Evolutionary conservation across 2,888 invertebrate genomes (phyloP).

Genomic region (Mythimna loreyi): DNA sequence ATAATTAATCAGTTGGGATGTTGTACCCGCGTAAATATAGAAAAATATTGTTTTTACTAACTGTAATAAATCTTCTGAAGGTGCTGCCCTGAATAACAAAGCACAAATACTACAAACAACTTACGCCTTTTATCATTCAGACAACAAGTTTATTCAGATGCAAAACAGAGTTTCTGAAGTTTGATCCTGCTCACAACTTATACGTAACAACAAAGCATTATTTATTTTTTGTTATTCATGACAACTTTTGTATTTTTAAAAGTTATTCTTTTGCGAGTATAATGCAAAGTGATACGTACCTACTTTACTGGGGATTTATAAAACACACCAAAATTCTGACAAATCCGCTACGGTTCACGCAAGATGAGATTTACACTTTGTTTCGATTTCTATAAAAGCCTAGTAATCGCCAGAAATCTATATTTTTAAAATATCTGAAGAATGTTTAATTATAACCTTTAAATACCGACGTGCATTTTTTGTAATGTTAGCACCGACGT

Average conservation of each 20-base stretch:
- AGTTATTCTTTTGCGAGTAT: slow-evolving; percentile 28
- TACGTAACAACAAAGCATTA: slow-evolving; percentile 23
- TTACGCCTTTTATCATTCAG: slow-evolving; percentile 25
- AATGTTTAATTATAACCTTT: no score
- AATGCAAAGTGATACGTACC: background rate
- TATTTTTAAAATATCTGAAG: no score
- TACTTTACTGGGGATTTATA: background rate
- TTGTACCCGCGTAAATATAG: slow-evolving; percentile 26
- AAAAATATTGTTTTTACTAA: slow-evolving; percentile 28
- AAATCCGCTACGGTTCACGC: no score
- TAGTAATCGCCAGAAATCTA: no score
- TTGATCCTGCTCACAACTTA: slow-evolving; percentile 38
- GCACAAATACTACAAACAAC: slow-evolving; percentile 41
- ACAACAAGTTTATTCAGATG: slow-evolving; percentile 50
- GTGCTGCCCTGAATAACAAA: slow-evolving; percentile 46
- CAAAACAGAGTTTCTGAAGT: slow-evolving; percentile 49
- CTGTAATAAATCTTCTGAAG: slow-evolving; percentile 34
- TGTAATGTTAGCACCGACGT: no score
- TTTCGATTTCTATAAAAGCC: no score
- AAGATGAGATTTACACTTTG: no score
- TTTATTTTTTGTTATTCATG: slow-evolving; percentile 5
- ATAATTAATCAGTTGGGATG: slow-evolving; percentile 41
- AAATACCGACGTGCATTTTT: no score
- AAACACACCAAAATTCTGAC: background rate
- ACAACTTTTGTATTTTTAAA: slow-evolving; percentile 4